Evolutionary conservation across 2,113 vertebrate species (phyloP).

Genomic region (Platichthys flesus): DNA sequence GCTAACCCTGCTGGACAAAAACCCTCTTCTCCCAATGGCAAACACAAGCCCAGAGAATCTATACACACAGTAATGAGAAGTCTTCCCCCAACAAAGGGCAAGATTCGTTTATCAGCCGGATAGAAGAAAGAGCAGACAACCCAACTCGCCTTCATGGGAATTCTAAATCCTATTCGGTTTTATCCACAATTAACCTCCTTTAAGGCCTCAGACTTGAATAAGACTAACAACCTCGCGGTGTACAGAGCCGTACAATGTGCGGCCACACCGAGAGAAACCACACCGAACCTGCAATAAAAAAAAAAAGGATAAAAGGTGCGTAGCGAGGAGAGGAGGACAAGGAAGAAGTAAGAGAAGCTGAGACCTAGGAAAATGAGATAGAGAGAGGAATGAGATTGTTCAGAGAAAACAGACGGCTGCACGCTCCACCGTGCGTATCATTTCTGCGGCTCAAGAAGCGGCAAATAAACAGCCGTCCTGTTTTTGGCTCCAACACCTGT

Average conservation of each 20-base stretch:
- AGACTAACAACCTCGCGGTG: conserved; percentile 1
- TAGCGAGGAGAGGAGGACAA: not conserved
- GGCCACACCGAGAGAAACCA: conserved; percentile 5
- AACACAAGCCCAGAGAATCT: conserved; percentile 52
- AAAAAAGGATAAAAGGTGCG: not conserved
- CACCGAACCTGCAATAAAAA: not conserved
- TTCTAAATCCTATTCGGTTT: conserved; percentile 55
- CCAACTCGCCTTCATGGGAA: conserved; percentile 38
- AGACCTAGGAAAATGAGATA: conserved; percentile 38
- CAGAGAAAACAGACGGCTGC: conserved; percentile 55
- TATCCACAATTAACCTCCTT: conserved; percentile 58
- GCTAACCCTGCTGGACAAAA: conserved; percentile 39
- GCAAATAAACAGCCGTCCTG: conserved; percentile 74
- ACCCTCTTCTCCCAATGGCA: conserved; percentile 37
- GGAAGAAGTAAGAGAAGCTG: not conserved
- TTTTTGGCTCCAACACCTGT: conserved; percentile 70
- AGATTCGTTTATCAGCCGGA: conserved; percentile 53
- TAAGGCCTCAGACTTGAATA: conserved; percentile 17
- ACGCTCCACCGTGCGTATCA: conserved; percentile 56
- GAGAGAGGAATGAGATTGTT: conserved; percentile 41
- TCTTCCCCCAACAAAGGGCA: conserved; percentile 51
- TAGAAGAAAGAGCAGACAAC: conserved; percentile 39
- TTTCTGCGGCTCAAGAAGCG: conserved; percentile 67
- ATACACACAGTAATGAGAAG: conserved; percentile 56
- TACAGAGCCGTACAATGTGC: not conserved